Percentiles rank a stretch among this genome's conserved stretches.
Evolutionary conservation across 2,888 invertebrate genomes (phyloP).

Genomic region (Apoda limacodes): DNA sequence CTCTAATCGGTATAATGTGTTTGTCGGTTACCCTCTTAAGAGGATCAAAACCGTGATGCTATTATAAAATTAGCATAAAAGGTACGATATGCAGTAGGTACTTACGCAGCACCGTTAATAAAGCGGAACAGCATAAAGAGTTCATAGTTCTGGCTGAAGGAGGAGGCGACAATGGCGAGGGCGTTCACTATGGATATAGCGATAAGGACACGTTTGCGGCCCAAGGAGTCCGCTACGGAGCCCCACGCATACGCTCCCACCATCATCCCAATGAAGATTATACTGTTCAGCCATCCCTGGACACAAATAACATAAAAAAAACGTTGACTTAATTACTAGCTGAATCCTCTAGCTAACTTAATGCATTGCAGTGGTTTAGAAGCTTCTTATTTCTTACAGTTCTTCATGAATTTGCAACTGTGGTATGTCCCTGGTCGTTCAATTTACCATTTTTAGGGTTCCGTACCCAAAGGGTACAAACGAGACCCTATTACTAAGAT

Average conservation of each 20-base stretch:
- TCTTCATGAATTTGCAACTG: no score
- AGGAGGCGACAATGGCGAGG: constrained; percentile 89
- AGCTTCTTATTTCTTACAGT: no score
- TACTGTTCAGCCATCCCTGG: constrained; percentile 81
- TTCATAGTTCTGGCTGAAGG: constrained; percentile 89
- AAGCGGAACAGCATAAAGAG: constrained; percentile 92
- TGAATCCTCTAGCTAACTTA: no score
- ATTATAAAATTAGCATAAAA: constrained; percentile 13
- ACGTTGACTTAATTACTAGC: no score
- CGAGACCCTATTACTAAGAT: no score
- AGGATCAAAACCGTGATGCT: constrained; percentile 1
- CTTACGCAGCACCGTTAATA: constrained; percentile 94
- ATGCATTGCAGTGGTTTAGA: no score
- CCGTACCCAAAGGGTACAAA: no score
- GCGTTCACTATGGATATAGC: constrained; percentile 92
- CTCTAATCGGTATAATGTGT: no score
- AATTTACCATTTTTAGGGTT: no score
- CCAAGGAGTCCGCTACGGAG: constrained; percentile 88
- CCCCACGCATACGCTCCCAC: constrained; percentile 95
- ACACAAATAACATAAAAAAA: no score
- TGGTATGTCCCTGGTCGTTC: no score
- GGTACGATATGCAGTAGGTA: constrained; percentile 24
- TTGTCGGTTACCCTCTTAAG: no score
- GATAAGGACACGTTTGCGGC: constrained; percentile 88
- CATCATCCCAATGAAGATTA: constrained; percentile 93